phyloP scores from a whole-genome alignment of 1,140 invertebrate species.

The Trichonephila clavipes region DNA sequence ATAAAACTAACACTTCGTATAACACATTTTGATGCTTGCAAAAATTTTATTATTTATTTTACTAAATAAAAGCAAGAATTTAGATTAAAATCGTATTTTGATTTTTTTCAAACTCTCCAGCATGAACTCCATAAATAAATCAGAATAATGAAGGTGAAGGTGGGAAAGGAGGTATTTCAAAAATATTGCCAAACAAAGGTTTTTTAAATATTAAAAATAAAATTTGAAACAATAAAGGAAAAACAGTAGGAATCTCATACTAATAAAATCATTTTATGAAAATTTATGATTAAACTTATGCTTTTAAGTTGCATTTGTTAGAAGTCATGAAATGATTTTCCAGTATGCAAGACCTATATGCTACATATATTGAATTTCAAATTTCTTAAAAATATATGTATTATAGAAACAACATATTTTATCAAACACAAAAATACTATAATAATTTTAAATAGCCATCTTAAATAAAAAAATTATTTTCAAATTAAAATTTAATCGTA shows the following conservation, averaged over 20 bases:
- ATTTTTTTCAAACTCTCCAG: not conserved
- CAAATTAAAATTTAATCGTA: not conserved
- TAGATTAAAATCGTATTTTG: not conserved
- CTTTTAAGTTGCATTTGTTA: too few relatives aligned
- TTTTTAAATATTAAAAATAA: not conserved
- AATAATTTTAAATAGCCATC: not conserved
- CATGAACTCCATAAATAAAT: constrained; percentile 3
- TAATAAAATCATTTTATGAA: too few relatives aligned
- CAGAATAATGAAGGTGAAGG: not conserved
- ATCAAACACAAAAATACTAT: too few relatives aligned
- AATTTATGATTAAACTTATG: too few relatives aligned
- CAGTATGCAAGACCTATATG: too few relatives aligned
- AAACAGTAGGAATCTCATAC: not conserved
- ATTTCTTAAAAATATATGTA: too few relatives aligned
- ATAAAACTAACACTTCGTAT: not conserved
- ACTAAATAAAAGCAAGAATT: not conserved
- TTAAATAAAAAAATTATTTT: not conserved
- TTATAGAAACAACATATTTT: too few relatives aligned
- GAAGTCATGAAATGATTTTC: too few relatives aligned
- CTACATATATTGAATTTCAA: too few relatives aligned
- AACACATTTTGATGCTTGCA: not conserved
- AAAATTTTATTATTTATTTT: not conserved
- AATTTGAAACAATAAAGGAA: not conserved
- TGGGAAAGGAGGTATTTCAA: not conserved
- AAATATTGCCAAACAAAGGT: not conserved